Percentiles rank a stretch among this genome's conserved stretches.
These are phyloP conservation scores for Lingula anatina DNA, from an alignment of 2,888 invertebrate genomes.

Conservation along the genomic window DNA sequence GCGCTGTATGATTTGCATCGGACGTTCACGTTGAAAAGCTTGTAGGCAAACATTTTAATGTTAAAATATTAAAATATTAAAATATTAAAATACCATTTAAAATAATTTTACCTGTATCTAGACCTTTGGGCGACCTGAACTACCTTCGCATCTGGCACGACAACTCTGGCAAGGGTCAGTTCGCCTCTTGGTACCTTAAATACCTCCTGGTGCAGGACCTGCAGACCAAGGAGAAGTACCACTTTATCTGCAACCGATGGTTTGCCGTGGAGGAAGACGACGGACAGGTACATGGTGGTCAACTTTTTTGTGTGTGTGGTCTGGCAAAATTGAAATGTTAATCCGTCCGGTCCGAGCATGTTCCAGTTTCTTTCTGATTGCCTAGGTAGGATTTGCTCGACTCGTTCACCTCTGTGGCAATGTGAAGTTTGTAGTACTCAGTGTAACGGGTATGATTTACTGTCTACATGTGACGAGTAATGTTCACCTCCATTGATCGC, in stretches of 20 bases:
- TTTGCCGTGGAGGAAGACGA: constrained; percentile 56
- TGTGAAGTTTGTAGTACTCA: too few species aligned
- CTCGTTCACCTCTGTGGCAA: neutral
- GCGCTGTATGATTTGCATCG: too few species aligned
- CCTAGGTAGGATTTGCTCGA: neutral
- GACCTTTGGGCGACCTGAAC: constrained; percentile 53
- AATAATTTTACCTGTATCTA: too few species aligned
- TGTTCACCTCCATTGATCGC: too few species aligned
- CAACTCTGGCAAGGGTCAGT: constrained; percentile 53
- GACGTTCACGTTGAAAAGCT: too few species aligned
- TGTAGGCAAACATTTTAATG: too few species aligned
- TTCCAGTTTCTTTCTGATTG: too few species aligned
- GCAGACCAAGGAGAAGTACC: constrained; percentile 53
- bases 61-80: too few species aligned
- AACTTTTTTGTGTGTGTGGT: too few species aligned
- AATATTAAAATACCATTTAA: too few species aligned
- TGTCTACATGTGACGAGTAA: too few species aligned
- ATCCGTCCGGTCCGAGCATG: neutral
- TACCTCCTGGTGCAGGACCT: constrained; percentile 53
- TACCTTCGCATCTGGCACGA: constrained; percentile 56
- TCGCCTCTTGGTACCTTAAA: constrained; percentile 54
- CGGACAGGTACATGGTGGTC: constrained; percentile 47
- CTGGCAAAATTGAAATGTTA: neutral
- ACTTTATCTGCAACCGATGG: constrained; percentile 54
- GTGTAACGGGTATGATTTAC: too few species aligned